Conservation (phyloP, 2,113 vertebrate genomes). For the Nyctereutes procyonoides region DNA sequence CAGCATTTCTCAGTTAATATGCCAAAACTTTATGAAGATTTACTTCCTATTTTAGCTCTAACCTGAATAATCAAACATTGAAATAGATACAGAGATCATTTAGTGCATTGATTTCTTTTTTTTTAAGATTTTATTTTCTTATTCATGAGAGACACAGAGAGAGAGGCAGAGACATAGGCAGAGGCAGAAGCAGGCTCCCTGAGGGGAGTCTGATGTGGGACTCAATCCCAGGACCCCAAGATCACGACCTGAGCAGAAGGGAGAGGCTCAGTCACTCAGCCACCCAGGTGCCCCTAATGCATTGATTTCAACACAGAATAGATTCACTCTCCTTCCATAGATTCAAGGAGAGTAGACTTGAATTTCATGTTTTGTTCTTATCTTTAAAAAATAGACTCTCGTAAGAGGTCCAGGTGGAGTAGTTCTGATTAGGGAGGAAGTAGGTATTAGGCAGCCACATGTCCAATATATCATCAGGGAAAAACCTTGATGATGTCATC, state of each 20-base stretch:
- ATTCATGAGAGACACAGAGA: too few species aligned
- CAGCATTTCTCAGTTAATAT: slow-evolving; percentile 34
- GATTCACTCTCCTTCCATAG: background rate
- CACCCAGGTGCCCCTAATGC: background rate
- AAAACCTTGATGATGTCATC: slow-evolving; percentile 15
- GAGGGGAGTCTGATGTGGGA: too few species aligned
- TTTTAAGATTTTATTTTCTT: too few species aligned
- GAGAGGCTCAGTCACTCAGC: too few species aligned
- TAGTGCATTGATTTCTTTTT: background rate
- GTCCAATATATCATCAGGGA: background rate
- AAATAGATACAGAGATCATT: slow-evolving; percentile 23
- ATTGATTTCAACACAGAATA: slow-evolving; percentile 29
- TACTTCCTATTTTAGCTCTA: slow-evolving; percentile 30
- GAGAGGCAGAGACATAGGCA: too few species aligned
- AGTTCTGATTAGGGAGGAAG: background rate
- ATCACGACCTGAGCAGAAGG: too few species aligned
- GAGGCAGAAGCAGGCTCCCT: too few species aligned
- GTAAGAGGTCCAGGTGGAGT: slow-evolving; percentile 4
- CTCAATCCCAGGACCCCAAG: too few species aligned
- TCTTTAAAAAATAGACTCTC: background rate
- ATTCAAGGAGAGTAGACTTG: slow-evolving; percentile 25
- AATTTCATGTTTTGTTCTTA: background rate
- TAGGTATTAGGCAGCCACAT: background rate
- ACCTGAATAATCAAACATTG: slow-evolving; percentile 33
- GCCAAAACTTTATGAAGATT: slow-evolving; percentile 23